Conservation (phyloP, 2,113 vertebrate genomes). For the Gnathochromis pfefferi region DNA sequence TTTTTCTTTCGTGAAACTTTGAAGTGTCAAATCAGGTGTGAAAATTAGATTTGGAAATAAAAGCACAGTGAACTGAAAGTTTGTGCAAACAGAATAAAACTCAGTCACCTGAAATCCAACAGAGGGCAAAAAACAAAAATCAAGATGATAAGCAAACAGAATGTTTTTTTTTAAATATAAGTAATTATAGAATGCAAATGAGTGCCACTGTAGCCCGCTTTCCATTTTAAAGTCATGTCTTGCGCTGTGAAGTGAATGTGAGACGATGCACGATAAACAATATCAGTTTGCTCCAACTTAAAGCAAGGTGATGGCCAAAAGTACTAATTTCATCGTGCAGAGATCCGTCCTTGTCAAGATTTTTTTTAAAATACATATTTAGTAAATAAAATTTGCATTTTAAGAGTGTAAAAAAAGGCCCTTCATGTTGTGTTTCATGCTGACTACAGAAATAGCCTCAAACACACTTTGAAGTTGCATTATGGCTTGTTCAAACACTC, state of each 20-base stretch:
- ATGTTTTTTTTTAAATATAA: neutral
- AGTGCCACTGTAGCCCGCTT: neutral
- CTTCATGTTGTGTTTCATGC: conserved; percentile 24
- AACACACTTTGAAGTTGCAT: conserved; percentile 55
- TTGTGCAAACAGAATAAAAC: neutral
- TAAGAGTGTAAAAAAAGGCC: neutral
- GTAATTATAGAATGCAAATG: neutral
- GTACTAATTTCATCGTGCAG: neutral
- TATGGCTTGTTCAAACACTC: conserved; percentile 36
- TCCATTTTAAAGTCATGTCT: neutral
- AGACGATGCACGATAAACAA: neutral
- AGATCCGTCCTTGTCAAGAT: conserved; percentile 7
- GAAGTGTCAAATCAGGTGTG: neutral
- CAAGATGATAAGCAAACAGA: neutral
- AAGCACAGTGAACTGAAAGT: neutral
- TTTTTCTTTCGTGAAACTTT: neutral
- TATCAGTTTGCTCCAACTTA: neutral
- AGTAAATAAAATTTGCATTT: conserved; percentile 31
- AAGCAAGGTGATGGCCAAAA: neutral
- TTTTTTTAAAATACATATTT: conserved; percentile 2
- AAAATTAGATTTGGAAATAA: neutral
- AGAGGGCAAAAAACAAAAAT: neutral
- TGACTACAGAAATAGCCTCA: conserved; percentile 40
- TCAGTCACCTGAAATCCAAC: neutral
- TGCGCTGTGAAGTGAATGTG: neutral